Percentiles rank a stretch among this genome's conserved stretches.
Conservation (phyloP, 2,888 invertebrate genomes). For the Dynastes grantii region DNA sequence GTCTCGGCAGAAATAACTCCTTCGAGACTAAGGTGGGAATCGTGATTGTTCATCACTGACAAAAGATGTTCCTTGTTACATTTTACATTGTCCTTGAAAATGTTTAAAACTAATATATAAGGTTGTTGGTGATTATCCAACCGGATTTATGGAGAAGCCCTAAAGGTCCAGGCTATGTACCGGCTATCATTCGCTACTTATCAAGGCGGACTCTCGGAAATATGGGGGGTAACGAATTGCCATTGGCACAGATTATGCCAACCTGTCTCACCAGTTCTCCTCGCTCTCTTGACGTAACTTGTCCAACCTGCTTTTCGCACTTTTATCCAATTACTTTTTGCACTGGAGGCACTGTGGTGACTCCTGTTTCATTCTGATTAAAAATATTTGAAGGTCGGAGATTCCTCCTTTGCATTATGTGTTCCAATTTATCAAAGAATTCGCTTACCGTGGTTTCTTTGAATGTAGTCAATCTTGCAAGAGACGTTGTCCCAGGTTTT, state of each 20-base stretch:
- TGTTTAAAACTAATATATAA: not conserved
- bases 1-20: not conserved
- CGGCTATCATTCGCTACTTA: not conserved
- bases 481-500: no score
- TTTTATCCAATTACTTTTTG: not conserved
- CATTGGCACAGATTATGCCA: not conserved
- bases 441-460: no score
- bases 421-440: no score
- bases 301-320: not conserved
- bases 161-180: not conserved
- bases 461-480: no score
- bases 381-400: no score
- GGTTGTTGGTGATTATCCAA: not conserved
- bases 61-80: not conserved
- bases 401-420: no score
- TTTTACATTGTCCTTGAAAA: not conserved
- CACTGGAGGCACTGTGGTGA: no score
- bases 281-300: not conserved
- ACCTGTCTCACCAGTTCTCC: not conserved
- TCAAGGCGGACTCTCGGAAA: not conserved
- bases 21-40: not conserved
- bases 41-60: not conserved
- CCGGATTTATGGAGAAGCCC: not conserved
- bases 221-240: not conserved
- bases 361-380: no score